Conservation (phyloP, 2,888 invertebrate species). For the Punctoribates punctum region DNA sequence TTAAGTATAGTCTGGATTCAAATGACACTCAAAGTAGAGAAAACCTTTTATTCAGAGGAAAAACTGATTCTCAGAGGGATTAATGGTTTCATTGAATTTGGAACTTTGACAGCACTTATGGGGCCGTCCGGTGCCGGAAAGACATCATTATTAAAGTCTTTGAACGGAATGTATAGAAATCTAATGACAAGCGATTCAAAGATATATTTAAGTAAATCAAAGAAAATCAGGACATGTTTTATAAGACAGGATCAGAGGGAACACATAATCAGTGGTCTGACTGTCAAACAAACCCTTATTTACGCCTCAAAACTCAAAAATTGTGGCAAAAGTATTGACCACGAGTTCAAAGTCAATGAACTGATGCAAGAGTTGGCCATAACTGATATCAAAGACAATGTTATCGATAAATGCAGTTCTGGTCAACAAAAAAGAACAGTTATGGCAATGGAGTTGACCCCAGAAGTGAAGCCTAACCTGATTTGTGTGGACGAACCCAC, state of each 20-base stretch:
- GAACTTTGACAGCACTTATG: conserved; percentile 11
- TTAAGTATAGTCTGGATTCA: not conserved
- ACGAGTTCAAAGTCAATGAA: not conserved
- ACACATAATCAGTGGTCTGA: not conserved
- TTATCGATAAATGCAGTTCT: not conserved
- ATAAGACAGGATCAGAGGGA: not conserved
- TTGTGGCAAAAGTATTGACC: not conserved
- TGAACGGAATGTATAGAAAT: not conserved
- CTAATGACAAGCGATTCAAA: not conserved
- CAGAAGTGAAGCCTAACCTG: not conserved
- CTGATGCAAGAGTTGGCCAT: conserved; percentile 11
- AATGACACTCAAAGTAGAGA: not conserved
- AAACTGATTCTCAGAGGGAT: not conserved
- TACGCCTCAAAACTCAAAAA: conserved; percentile 8
- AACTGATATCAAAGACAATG: not conserved
- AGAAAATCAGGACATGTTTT: not conserved
- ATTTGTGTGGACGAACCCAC: conserved; percentile 3
- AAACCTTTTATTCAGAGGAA: not conserved
- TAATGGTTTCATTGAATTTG: conserved; percentile 11
- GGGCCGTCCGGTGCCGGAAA: conserved; percentile 14
- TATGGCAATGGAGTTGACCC: conserved; percentile 7
- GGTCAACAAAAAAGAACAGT: not conserved
- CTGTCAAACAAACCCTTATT: not conserved
- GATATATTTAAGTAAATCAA: not conserved
- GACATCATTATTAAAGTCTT: not conserved